Conservation (phyloP, 2,113 vertebrate species). For the Equus przewalskii region DNA sequence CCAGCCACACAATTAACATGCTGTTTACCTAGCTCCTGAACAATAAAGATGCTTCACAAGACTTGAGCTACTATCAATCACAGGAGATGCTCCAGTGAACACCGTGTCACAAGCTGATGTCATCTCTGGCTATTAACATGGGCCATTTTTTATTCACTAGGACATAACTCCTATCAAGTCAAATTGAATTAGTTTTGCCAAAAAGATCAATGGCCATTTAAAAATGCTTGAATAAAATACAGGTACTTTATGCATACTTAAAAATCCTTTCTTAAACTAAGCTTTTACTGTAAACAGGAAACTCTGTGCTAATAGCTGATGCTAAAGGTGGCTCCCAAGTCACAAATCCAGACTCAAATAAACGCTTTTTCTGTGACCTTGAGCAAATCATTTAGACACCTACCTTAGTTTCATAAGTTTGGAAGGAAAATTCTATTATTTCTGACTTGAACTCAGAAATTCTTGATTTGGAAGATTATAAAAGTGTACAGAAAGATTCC, state of each 20-base stretch:
- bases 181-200: slow-evolving; percentile 64
- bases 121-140: slow-evolving; percentile 26
- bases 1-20: slow-evolving; percentile 3
- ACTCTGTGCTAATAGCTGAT: background rate
- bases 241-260: background rate
- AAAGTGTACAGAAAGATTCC: background rate
- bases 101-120: background rate
- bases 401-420: background rate
- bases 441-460: background rate
- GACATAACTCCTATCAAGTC: slow-evolving; percentile 17
- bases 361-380: background rate
- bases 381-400: background rate
- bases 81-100: background rate
- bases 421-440: slow-evolving; percentile 55
- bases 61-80: background rate
- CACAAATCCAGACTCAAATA: slow-evolving; percentile 7
- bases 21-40: slow-evolving; percentile 38
- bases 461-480: slow-evolving; percentile 46
- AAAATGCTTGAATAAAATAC: slow-evolving; percentile 56
- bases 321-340: background rate
- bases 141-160: slow-evolving; percentile 55
- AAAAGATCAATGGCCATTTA: slow-evolving; percentile 49
- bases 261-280: background rate
- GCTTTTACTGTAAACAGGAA: background rate
- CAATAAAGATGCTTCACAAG: slow-evolving; percentile 35